Percentiles rank a stretch among this genome's conserved stretches.
Evolutionary conservation across 2,888 invertebrate genomes (phyloP).

Genomic region (Drosophila kambysellisi): DNA sequence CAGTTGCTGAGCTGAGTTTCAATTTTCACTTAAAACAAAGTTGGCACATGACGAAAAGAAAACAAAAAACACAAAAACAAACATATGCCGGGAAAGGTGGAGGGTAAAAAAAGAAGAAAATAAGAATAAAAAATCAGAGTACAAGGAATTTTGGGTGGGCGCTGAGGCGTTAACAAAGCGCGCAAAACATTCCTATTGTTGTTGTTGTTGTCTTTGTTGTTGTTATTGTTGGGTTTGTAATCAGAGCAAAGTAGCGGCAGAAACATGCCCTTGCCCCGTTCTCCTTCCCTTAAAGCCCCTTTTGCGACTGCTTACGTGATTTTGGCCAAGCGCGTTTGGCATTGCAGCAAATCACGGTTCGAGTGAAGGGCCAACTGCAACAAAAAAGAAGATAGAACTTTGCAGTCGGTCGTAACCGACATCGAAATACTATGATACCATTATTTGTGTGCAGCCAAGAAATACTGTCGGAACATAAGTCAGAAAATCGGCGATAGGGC

Average conservation of each 20-base stretch:
- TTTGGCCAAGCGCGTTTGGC: slow-evolving; percentile 51
- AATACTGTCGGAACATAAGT: too few species aligned
- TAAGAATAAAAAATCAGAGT: slow-evolving; percentile 1
- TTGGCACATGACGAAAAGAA: slow-evolving; percentile 61
- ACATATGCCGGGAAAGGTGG: slow-evolving; percentile 10
- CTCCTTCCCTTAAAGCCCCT: not conserved
- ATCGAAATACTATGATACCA: too few species aligned
- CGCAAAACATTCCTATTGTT: slow-evolving; percentile 41
- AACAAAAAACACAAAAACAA: not conserved
- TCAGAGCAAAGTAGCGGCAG: slow-evolving; percentile 71
- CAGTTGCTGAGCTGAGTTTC: slow-evolving; percentile 78
- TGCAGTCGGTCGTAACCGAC: too few species aligned
- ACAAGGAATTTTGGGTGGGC: slow-evolving; percentile 27
- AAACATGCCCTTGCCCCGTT: slow-evolving; percentile 43
- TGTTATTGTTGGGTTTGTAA: slow-evolving; percentile 62
- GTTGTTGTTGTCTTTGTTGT: not conserved
- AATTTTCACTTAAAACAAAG: slow-evolving; percentile 79
- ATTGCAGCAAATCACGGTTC: slow-evolving; percentile 53
- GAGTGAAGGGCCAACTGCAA: slow-evolving; percentile 31
- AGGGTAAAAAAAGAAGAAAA: not conserved
- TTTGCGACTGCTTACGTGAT: slow-evolving; percentile 63
- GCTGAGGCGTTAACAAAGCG: slow-evolving; percentile 67
- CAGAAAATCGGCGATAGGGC: too few species aligned
- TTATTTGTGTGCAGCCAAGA: too few species aligned
- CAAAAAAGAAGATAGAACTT: slow-evolving; percentile 12